Conservation (phyloP, 2,888 invertebrate species). For the Aphidoletes aphidimyza region DNA sequence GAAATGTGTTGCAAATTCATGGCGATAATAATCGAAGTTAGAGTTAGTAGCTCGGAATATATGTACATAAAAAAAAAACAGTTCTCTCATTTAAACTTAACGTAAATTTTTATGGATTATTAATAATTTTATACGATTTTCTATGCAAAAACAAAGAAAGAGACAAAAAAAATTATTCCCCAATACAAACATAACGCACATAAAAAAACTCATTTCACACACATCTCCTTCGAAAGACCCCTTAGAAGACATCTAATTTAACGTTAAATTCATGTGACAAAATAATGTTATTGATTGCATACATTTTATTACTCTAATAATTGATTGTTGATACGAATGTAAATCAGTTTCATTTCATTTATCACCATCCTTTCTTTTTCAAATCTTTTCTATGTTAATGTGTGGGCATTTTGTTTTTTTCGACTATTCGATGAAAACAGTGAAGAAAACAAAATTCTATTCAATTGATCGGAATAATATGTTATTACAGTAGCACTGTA, state of each 20-base stretch:
- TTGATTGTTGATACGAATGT: slow-evolving; percentile 5
- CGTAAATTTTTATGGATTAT: neutral
- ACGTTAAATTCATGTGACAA: neutral
- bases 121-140: slow-evolving; percentile 35
- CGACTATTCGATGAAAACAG: too few species aligned
- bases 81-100: slow-evolving; percentile 6
- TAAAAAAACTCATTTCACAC: neutral
- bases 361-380: neutral
- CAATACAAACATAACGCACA: too few species aligned
- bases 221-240: neutral
- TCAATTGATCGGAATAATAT: too few species aligned
- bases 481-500: too few species aligned
- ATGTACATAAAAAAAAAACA: slow-evolving; percentile 1
- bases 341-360: neutral
- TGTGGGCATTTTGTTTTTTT: slow-evolving; percentile 24
- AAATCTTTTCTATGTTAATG: too few species aligned
- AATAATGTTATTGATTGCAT: slow-evolving; percentile 14
- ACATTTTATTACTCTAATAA: slow-evolving; percentile 2
- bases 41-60: slow-evolving; percentile 6
- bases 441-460: too few species aligned
- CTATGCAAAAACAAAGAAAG: neutral
- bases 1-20: neutral
- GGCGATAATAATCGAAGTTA: neutral
- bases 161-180: neutral
- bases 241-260: too few species aligned